Conservation (phyloP, 2,888 invertebrate genomes). For the Gnatocerus cornutus region DNA sequence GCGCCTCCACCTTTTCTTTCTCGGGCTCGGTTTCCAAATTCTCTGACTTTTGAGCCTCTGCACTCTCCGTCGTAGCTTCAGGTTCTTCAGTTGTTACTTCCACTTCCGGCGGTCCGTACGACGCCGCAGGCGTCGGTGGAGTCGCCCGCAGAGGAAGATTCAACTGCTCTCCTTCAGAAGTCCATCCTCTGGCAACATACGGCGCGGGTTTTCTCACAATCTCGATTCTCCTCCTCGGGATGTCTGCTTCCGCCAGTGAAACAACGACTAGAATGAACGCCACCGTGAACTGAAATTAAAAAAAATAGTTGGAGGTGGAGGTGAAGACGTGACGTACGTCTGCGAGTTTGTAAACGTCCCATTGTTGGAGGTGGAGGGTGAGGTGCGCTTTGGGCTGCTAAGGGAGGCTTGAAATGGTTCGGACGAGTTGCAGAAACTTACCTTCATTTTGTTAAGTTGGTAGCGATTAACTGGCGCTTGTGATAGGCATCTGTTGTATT, state of each 20-base stretch:
- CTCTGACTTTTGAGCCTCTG: constrained; percentile 13
- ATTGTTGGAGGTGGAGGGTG: constrained; percentile 45
- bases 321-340: constrained; percentile 60
- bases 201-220: constrained; percentile 60
- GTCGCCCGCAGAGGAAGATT: constrained; percentile 66
- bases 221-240: constrained; percentile 61
- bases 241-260: constrained; percentile 70
- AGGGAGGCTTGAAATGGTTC: not conserved
- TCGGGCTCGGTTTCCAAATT: constrained; percentile 11
- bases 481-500: constrained; percentile 40
- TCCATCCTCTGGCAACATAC: constrained; percentile 71
- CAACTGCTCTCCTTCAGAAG: constrained; percentile 70
- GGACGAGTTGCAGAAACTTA: constrained; percentile 25
- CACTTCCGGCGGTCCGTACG: constrained; percentile 65
- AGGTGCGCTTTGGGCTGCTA: not conserved
- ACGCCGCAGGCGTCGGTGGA: constrained; percentile 55
- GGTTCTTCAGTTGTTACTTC: too few species aligned
- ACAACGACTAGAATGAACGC: constrained; percentile 67
- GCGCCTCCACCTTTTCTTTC: constrained; percentile 52
- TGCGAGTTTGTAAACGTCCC: constrained; percentile 59
- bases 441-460: constrained; percentile 43
- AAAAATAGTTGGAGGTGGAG: not conserved
- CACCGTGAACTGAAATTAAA: constrained; percentile 65
- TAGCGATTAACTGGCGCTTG: constrained; percentile 27
- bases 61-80: constrained; percentile 58